phyloP scores from a whole-genome alignment of 2,113 vertebrate genomes.

The Acrocephalus kingi region DNA sequence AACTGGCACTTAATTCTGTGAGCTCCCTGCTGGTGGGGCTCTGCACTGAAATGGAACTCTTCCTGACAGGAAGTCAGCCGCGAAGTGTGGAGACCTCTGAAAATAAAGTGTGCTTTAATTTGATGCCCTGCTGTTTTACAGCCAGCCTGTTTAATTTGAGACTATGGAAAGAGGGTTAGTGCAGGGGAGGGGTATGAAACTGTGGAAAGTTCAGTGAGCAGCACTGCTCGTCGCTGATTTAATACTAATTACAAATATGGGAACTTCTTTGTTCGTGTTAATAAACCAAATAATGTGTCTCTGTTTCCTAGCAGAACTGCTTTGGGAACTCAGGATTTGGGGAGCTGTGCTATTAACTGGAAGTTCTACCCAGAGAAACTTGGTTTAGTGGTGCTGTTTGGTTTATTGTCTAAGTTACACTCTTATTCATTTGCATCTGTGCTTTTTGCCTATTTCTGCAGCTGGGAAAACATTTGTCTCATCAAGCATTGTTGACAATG shows the following conservation, averaged over 20 bases:
- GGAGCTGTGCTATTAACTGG: not conserved
- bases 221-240: conserved; percentile 55
- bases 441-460: not conserved
- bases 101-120: conserved; percentile 90
- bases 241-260: conserved; percentile 26
- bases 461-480: not conserved
- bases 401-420: not conserved
- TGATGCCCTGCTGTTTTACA: conserved; percentile 79
- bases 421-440: not conserved
- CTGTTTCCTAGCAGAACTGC: not conserved
- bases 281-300: not conserved
- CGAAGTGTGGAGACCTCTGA: conserved; percentile 83
- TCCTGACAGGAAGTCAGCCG: conserved; percentile 93
- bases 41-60: conserved; percentile 83
- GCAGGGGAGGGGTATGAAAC: conserved; percentile 14
- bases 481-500: not conserved
- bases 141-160: conserved; percentile 74
- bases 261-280: not conserved
- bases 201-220: conserved; percentile 37
- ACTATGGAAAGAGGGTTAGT: conserved; percentile 48
- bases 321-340: not conserved
- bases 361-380: not conserved
- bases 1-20: conserved; percentile 95
- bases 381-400: not conserved
- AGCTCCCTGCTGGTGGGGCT: conserved; percentile 87